Base-by-base conservation (phyloP, 2,888 invertebrate genomes). In the Linnaemya vulpina region DNA sequence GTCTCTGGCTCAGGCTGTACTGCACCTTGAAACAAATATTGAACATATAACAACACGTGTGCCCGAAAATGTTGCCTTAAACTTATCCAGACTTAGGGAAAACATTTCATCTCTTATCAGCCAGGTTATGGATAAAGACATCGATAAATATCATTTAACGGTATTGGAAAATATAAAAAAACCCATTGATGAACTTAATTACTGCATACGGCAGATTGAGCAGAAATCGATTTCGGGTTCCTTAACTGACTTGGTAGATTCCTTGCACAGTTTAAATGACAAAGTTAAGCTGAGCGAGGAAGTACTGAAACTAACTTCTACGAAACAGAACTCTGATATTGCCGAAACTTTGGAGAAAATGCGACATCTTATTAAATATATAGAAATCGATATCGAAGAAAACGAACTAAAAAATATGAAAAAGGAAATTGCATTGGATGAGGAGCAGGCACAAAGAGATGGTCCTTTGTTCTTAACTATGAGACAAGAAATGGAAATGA, bases 101-200 rank as follows among this genome's bases (percentile, higher is more conserved):
- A 90, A 94, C 87, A 89, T 94, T 20, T 94, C 94, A 0, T 93
- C 93, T 86, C 90, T 94, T 11, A 92, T 95, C 75, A 94, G 94
- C 89, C 94, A 94, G 84, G 94, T 94, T 5, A 92, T 94, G 75
- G 94, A 94, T 87, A 89, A 88, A 22, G 89, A 91, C 10, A 89
- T 92, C 2, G 90, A 90, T 30, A 91, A 91, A 35, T 91, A 91
- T 76, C 91, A 92, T 60, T 88, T 94, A 7, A 91, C 92, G 8
- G 91, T 94, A 9, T 88, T 94, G 15, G 93, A 94, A 84, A 93
- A 92, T 87, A 88, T 94, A 0, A 92, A 93, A 43, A 93, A 93
- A 55, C 94, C 94, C 0, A 90, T 94, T 10, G 94, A 94, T 87
- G 93, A 93, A 86, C 87, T 93, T 0, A 93, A 93, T 85, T 92